Conservation (phyloP, 2,113 vertebrate genomes). For the Rafetus swinhoei region DNA sequence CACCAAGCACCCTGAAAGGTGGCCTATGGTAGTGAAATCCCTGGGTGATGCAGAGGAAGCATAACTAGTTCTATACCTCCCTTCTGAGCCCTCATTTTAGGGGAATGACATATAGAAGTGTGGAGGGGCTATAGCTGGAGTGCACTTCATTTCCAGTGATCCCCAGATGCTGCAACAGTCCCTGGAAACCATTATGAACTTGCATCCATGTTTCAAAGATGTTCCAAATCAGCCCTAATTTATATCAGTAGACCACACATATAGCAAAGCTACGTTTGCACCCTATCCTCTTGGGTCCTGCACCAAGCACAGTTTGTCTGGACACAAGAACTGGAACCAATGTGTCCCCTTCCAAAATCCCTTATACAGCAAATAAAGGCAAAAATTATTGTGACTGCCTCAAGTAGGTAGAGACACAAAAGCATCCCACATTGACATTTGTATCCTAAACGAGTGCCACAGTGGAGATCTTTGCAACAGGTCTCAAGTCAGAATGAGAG, state of each 20-base stretch:
- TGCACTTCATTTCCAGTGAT: too few species aligned
- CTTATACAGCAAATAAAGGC: not conserved
- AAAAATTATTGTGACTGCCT: not conserved
- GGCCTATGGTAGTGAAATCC: not conserved
- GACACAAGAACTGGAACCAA: not conserved
- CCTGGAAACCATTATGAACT: not conserved
- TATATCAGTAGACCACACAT: not conserved
- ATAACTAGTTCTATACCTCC: not conserved
- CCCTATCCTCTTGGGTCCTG: fast-evolving
- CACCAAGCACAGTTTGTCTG: not conserved
- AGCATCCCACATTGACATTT: not conserved
- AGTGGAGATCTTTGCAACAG: not conserved
- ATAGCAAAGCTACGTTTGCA: not conserved
- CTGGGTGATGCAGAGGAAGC: not conserved
- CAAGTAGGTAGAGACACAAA: not conserved
- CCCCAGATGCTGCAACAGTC: not conserved
- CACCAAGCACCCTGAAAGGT: not conserved
- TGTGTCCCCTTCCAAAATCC: not conserved
- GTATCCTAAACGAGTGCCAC: not conserved
- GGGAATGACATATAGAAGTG: not conserved
- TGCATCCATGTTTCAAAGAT: not conserved
- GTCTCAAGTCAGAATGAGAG: not conserved
- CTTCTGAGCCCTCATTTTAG: not conserved
- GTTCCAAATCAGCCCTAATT: not conserved
- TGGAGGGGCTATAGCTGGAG: not conserved